Percentiles rank a stretch among this genome's conserved stretches.
phyloP scores from a whole-genome alignment of 2,888 invertebrate genomes.

The Leptinotarsa peninsularis region DNA sequence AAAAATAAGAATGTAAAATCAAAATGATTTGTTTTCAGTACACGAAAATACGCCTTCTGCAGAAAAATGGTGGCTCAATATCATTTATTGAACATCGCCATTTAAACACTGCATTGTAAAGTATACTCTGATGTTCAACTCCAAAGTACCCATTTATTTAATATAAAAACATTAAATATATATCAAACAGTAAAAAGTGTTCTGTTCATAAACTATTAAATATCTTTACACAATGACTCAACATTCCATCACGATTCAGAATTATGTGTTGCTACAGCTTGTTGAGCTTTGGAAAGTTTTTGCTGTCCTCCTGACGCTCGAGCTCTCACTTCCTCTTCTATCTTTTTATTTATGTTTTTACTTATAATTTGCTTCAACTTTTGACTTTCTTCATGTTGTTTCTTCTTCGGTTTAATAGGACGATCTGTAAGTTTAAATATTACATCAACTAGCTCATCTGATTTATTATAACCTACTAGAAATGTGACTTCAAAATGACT shows the following conservation, averaged over 20 bases:
- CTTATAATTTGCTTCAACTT: slow-evolving; percentile 76
- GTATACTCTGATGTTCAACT: no score
- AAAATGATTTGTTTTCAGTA: no score
- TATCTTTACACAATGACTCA: not conserved
- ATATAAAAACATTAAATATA: no score
- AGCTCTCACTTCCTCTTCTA: slow-evolving; percentile 75
- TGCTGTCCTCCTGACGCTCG: slow-evolving; percentile 67
- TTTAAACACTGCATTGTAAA: no score
- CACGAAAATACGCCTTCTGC: no score
- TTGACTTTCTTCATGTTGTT: slow-evolving; percentile 70
- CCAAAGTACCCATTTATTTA: no score
- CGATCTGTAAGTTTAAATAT: slow-evolving; percentile 67
- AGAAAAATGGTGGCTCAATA: no score
- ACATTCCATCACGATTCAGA: slow-evolving; percentile 35
- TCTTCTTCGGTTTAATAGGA: slow-evolving; percentile 75
- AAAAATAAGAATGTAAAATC: no score
- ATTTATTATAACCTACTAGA: no score
- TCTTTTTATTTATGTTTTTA: slow-evolving; percentile 77
- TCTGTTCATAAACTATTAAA: not conserved
- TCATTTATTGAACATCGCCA: no score
- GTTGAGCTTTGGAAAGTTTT: slow-evolving; percentile 69
- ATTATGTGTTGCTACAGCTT: slow-evolving; percentile 66
- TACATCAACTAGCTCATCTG: not conserved
- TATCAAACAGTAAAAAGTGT: no score
- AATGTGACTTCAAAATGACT: no score